Evolutionary conservation across 2,888 invertebrate genomes (phyloP).

Genomic region (Syritta pipiens): DNA sequence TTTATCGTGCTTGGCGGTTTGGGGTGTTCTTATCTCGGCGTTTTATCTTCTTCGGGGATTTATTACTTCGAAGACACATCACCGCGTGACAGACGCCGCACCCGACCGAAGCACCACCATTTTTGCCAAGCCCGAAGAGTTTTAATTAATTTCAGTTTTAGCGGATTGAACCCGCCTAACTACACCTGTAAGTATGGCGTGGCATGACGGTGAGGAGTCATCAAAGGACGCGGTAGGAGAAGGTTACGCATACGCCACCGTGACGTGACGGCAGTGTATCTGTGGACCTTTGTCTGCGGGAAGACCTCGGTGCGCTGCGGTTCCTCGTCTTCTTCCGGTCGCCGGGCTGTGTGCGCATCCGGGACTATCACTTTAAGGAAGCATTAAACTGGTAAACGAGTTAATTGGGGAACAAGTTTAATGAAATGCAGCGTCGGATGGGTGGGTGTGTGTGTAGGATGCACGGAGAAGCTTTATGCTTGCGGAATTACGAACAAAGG

Average conservation of each 20-base stretch:
- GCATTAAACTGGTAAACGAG: conserved; percentile 69
- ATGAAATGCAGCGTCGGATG: conserved; percentile 66
- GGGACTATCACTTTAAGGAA: conserved; percentile 66
- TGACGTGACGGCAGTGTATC: conserved; percentile 6
- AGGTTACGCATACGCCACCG: conserved; percentile 44
- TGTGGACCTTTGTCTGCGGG: conserved; percentile 44
- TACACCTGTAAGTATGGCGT: conserved; percentile 60
- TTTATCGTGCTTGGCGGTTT: conserved; percentile 30
- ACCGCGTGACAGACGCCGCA: background rate
- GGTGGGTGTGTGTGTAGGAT: conserved; percentile 1
- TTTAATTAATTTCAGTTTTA: conserved; percentile 67
- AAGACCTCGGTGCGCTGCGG: conserved; percentile 31
- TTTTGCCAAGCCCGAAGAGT: conserved; percentile 55
- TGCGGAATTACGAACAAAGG: background rate
- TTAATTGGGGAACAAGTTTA: conserved; percentile 69
- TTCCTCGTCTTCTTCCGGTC: conserved; percentile 27
- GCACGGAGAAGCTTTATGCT: conserved; percentile 24
- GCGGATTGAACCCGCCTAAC: conserved; percentile 62
- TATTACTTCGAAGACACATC: conserved; percentile 59
- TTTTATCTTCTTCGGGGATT: conserved; percentile 55
- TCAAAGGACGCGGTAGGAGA: conserved; percentile 14
- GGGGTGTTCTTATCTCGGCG: conserved; percentile 43
- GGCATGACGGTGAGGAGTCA: conserved; percentile 12
- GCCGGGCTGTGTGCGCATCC: conserved; percentile 47
- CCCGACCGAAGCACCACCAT: conserved; percentile 20